Conservation (phyloP, 2,888 invertebrate genomes). For the Meta bourneti region DNA sequence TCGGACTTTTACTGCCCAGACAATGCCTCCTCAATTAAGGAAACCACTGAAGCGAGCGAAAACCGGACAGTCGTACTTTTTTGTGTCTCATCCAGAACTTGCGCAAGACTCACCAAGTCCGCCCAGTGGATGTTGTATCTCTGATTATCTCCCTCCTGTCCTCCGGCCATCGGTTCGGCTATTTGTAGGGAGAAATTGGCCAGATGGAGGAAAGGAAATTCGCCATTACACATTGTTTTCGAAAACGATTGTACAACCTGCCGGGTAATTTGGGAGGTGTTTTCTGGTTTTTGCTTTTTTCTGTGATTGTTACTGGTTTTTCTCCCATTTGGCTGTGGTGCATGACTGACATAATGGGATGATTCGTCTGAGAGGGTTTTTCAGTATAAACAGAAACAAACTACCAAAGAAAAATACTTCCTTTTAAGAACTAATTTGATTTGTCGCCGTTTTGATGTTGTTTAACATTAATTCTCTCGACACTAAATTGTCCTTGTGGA, state of each 20-base stretch:
- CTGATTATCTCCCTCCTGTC: background rate
- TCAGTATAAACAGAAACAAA: too few species aligned
- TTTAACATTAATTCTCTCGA: too few species aligned
- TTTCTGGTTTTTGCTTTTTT: too few species aligned
- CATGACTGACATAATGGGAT: too few species aligned
- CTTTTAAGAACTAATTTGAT: too few species aligned
- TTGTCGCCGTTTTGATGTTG: too few species aligned
- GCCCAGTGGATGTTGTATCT: background rate
- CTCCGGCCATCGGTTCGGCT: background rate
- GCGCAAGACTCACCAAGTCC: background rate
- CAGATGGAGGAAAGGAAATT: slow-evolving; percentile 29
- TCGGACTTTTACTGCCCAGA: slow-evolving; percentile 25
- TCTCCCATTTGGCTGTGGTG: background rate
- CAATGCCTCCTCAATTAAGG: slow-evolving; percentile 64
- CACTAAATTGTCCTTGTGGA: too few species aligned
- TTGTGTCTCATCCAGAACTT: slow-evolving; percentile 51
- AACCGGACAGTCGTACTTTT: slow-evolving; percentile 30
- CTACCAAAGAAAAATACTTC: too few species aligned
- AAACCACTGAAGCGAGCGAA: slow-evolving; percentile 34
- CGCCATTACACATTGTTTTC: slow-evolving; percentile 44
- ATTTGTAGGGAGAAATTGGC: slow-evolving; percentile 39
- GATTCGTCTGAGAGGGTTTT: too few species aligned
- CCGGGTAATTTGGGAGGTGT: slow-evolving; percentile 26
- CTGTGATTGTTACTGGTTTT: background rate
- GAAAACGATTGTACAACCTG: slow-evolving; percentile 54